Evolutionary conservation across 2,113 vertebrate genomes (phyloP).

Genomic region (Corythaixoides concolor): DNA sequence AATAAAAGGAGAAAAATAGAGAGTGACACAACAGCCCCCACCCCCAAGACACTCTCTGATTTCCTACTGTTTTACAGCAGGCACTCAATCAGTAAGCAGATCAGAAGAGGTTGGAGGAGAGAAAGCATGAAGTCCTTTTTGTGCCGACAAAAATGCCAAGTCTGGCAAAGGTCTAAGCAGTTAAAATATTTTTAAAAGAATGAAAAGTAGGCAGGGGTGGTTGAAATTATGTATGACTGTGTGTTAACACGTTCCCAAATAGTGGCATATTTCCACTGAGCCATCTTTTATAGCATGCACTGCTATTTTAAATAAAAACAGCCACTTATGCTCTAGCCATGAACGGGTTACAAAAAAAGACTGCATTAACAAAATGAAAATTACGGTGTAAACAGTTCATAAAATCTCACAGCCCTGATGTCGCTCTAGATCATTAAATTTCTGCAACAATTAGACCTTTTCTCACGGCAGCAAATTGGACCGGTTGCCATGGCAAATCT

Average conservation of each 20-base stretch:
- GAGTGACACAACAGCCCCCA: slow-evolving; percentile 57
- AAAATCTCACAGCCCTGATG: slow-evolving; percentile 99
- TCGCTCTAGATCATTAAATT: slow-evolving; percentile 99
- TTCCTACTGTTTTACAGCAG: slow-evolving; percentile 77
- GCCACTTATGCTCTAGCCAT: slow-evolving; percentile 79
- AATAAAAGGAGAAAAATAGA: slow-evolving; percentile 61
- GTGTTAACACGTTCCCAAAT: slow-evolving; percentile 59
- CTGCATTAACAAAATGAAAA: slow-evolving; percentile 99
- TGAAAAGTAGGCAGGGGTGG: slow-evolving; percentile 64
- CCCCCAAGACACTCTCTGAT: slow-evolving; percentile 57
- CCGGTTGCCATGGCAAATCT: slow-evolving; percentile 99
- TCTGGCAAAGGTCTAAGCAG: slow-evolving; percentile 76
- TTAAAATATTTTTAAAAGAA: slow-evolving; percentile 79
- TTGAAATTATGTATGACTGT: slow-evolving; percentile 62
- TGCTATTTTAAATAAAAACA: slow-evolving; percentile 78
- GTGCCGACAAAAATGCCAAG: slow-evolving; percentile 67
- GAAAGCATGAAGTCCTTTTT: slow-evolving; percentile 67
- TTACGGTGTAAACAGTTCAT: slow-evolving; percentile 99
- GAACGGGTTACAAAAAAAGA: slow-evolving; percentile 89
- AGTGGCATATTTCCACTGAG: slow-evolving; percentile 55
- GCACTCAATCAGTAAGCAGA: slow-evolving; percentile 75
- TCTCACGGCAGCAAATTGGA: slow-evolving; percentile 99
- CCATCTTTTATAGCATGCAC: slow-evolving; percentile 50
- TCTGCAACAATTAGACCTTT: slow-evolving; percentile 99
- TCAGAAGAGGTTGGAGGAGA: slow-evolving; percentile 61